These are phyloP conservation scores for Drosophila tripunctata DNA, from an alignment of 2,888 invertebrate species.

Conservation along the genomic window DNA sequence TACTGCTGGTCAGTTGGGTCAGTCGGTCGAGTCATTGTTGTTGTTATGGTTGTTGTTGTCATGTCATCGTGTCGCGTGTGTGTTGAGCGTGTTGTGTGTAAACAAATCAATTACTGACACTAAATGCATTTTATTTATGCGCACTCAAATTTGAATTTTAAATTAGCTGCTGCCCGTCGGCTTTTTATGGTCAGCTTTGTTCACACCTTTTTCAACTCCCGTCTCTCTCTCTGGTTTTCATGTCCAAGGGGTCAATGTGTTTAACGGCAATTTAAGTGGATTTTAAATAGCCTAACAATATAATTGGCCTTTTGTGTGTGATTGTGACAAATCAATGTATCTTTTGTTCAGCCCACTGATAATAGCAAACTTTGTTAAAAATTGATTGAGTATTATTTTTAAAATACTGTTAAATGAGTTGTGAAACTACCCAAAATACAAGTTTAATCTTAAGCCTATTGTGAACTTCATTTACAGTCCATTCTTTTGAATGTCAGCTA, in stretches of 20 bases:
- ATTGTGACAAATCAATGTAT: slow-evolving; percentile 15
- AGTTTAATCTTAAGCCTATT: slow-evolving; percentile 10
- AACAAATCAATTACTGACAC: slow-evolving; percentile 78
- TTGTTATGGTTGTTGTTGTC: slow-evolving; percentile 19
- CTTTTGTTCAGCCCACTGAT: background rate
- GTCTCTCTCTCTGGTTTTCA: slow-evolving; percentile 1
- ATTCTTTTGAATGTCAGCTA: background rate
- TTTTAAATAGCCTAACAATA: slow-evolving; percentile 51
- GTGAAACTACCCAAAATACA: background rate
- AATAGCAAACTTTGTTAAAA: background rate
- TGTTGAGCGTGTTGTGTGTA: slow-evolving; percentile 43
- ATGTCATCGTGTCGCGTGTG: slow-evolving; percentile 63
- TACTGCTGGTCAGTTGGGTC: slow-evolving; percentile 53
- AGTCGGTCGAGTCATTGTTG: slow-evolving; percentile 49
- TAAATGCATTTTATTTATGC: slow-evolving; percentile 65
- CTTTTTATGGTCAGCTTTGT: slow-evolving; percentile 53
- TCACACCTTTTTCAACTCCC: slow-evolving; percentile 48
- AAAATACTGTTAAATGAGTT: background rate
- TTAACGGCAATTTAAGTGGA: slow-evolving; percentile 63
- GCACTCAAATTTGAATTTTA: slow-evolving; percentile 73
- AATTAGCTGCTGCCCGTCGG: slow-evolving; percentile 51
- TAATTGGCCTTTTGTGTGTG: slow-evolving; percentile 43
- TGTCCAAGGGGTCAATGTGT: slow-evolving; percentile 57
- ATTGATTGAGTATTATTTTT: background rate
- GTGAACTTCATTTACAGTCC: slow-evolving; percentile 16